Evolutionary conservation across 1,140 invertebrate genomes (phyloP).

Genomic region (Onthophagus taurus): DNA sequence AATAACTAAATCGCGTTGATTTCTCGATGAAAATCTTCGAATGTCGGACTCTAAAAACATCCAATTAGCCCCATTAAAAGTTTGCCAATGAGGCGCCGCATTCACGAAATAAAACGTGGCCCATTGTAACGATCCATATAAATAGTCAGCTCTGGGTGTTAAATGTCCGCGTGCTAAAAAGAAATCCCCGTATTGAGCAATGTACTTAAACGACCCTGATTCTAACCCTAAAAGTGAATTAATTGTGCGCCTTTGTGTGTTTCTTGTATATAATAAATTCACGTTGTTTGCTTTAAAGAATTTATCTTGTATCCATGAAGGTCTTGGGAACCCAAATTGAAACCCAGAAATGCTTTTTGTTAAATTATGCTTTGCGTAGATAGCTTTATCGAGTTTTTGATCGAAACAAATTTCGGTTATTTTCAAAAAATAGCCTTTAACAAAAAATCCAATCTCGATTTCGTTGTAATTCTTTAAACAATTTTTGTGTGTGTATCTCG

Average conservation of each 20-base stretch:
- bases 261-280: conserved; percentile 23
- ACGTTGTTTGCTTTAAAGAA: conserved; percentile 27
- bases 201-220: conserved; percentile 24
- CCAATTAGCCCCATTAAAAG: conserved; percentile 50
- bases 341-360: conserved; percentile 22
- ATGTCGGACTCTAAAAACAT: conserved; percentile 39
- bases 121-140: conserved; percentile 48
- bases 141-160: conserved; percentile 50
- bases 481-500: conserved; percentile 16
- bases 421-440: conserved; percentile 21
- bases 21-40: conserved; percentile 31
- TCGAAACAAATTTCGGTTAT: conserved; percentile 30
- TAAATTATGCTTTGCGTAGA: conserved; percentile 27
- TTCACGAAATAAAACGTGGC: conserved; percentile 43
- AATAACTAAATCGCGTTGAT: conserved; percentile 34
- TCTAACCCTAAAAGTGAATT: conserved; percentile 28
- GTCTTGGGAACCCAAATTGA: conserved; percentile 31
- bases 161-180: conserved; percentile 48
- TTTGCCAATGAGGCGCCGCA: conserved; percentile 47
- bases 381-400: conserved; percentile 16
- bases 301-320: conserved; percentile 24
- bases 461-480: conserved; percentile 26
- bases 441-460: conserved; percentile 32
- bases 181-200: conserved; percentile 22
- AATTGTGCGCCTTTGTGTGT: conserved; percentile 28